These are phyloP conservation scores for Lophochroa leadbeateri DNA, from an alignment of 2,113 vertebrate genomes.

Conservation along the genomic window DNA sequence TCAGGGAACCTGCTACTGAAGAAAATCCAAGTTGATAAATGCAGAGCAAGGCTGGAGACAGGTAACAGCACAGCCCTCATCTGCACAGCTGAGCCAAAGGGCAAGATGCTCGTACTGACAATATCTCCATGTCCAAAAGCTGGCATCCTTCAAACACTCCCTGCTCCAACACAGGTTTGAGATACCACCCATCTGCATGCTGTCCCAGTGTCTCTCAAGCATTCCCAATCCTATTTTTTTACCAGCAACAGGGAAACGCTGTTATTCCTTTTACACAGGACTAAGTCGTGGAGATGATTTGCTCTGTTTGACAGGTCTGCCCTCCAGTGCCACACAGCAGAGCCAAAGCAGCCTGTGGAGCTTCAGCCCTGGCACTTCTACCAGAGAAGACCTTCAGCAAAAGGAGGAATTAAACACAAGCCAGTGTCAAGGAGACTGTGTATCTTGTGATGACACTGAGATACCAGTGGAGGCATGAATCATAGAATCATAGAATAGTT, in stretches of 20 bases:
- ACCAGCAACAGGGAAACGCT: neutral
- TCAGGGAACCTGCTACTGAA: neutral
- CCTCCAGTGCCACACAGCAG: neutral
- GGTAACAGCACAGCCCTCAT: neutral
- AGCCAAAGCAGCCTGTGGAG: neutral
- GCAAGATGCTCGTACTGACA: rapidly evolving
- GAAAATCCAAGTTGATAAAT: neutral
- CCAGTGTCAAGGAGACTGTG: rapidly evolving
- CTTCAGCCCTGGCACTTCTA: neutral
- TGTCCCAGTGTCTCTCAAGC: neutral
- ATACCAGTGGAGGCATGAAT: neutral
- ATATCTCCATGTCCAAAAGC: neutral
- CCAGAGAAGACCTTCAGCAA: neutral
- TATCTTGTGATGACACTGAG: neutral
- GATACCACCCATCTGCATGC: rapidly evolving
- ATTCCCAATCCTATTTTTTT: rapidly evolving
- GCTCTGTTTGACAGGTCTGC: neutral
- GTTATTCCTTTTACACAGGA: rapidly evolving
- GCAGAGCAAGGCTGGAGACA: neutral
- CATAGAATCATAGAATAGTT: no score
- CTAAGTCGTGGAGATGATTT: neutral
- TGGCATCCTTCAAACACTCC: neutral
- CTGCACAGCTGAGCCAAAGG: neutral
- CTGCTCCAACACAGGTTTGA: neutral
- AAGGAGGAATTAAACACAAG: neutral